Conservation (phyloP, 2,113 vertebrate species). For the Chloropsis hardwickii region DNA sequence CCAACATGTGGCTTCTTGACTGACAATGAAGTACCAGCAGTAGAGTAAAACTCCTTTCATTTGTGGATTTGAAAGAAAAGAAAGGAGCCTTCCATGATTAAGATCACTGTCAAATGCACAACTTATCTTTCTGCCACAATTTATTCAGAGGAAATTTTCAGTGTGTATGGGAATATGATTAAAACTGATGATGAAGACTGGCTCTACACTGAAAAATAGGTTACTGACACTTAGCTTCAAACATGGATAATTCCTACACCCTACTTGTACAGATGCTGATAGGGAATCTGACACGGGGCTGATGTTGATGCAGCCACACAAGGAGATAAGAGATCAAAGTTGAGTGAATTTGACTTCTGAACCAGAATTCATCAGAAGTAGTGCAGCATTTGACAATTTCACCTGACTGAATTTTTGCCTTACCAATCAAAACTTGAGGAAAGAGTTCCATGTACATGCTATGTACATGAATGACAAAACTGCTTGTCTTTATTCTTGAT, state of each 20-base stretch:
- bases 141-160: slow-evolving; percentile 18
- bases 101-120: neutral
- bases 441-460: neutral
- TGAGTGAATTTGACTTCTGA: neutral
- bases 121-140: neutral
- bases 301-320: neutral
- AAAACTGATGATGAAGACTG: neutral
- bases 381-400: neutral
- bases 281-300: neutral
- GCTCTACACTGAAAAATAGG: neutral
- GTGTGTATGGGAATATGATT: slow-evolving; percentile 3
- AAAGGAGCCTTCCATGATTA: neutral
- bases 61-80: neutral
- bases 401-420: neutral
- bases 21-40: neutral
- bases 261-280: neutral
- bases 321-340: neutral
- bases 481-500: neutral
- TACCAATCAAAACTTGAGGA: neutral
- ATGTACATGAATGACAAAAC: neutral
- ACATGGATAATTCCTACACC: neutral
- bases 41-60: neutral
- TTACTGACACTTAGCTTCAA: neutral
- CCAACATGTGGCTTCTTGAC: neutral
- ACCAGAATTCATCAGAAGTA: neutral